phyloP scores from a whole-genome alignment of 2,113 vertebrate genomes.

The Lepus europaeus region DNA sequence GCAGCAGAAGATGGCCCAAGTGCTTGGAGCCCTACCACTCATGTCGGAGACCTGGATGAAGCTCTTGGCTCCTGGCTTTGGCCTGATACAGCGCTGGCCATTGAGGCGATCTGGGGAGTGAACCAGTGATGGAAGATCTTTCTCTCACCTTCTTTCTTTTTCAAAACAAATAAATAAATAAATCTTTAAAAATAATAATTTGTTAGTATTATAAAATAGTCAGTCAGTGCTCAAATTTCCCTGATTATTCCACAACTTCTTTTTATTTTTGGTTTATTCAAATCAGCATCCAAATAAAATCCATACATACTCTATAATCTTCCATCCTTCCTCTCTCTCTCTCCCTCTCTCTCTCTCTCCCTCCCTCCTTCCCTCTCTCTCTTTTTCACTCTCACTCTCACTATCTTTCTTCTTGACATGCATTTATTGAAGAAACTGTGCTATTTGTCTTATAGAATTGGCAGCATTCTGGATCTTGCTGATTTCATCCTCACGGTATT shows the following conservation, averaged over 20 bases:
- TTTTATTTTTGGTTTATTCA: constrained; percentile 14
- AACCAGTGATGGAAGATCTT: too few relatives aligned
- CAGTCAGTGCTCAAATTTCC: neutral
- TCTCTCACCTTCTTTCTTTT: too few relatives aligned
- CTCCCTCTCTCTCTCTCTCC: too few relatives aligned
- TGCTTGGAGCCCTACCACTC: too few relatives aligned
- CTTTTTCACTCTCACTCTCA: too few relatives aligned
- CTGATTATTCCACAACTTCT: neutral
- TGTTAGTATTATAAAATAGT: constrained; percentile 32
- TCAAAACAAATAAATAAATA: too few relatives aligned
- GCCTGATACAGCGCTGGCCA: too few relatives aligned
- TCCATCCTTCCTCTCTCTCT: neutral
- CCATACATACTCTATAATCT: neutral
- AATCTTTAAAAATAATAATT: neutral
- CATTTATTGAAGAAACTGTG: constrained; percentile 25
- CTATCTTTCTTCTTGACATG: neutral
- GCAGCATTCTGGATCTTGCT: constrained; percentile 48
- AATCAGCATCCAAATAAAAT: neutral
- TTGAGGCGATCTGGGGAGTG: too few relatives aligned
- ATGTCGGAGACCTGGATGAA: too few relatives aligned
- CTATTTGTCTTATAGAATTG: neutral
- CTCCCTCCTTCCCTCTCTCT: too few relatives aligned
- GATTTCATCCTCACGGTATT: neutral
- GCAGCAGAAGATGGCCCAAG: too few relatives aligned
- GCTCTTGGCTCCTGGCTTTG: too few relatives aligned